These are phyloP conservation scores for Delichon dasypus DNA, from an alignment of 2,797 vertebrate species.

Conservation along the genomic window DNA sequence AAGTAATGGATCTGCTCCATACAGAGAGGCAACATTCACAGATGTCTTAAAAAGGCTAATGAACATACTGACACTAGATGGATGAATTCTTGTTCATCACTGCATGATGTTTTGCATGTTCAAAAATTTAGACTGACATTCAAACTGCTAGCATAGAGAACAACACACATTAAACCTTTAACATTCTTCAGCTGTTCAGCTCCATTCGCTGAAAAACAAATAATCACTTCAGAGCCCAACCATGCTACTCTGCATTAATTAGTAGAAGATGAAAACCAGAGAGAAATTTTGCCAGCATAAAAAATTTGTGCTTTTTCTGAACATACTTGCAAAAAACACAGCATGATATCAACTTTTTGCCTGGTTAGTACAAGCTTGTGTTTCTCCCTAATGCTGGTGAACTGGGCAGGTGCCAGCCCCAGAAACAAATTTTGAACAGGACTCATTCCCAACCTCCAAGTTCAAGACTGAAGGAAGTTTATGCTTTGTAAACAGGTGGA, in stretches of 20 bases:
- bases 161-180: neutral
- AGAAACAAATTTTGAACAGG: neutral
- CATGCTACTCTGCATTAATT: neutral
- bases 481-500: neutral
- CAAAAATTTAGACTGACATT: neutral
- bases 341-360: neutral
- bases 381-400: neutral
- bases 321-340: neutral
- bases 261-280: neutral
- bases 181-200: neutral
- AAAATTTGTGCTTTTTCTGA: neutral
- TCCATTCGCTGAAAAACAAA: neutral
- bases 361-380: neutral
- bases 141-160: neutral
- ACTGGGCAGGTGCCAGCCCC: neutral
- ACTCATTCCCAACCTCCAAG: neutral
- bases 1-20: neutral
- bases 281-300: neutral
- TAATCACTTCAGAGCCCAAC: neutral
- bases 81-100: neutral
- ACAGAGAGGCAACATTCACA: neutral
- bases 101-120: neutral
- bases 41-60: neutral
- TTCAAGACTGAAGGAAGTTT: neutral
- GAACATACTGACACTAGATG: neutral